Conservation (phyloP, 2,888 invertebrate genomes). For the Sminthurides aquaticus region DNA sequence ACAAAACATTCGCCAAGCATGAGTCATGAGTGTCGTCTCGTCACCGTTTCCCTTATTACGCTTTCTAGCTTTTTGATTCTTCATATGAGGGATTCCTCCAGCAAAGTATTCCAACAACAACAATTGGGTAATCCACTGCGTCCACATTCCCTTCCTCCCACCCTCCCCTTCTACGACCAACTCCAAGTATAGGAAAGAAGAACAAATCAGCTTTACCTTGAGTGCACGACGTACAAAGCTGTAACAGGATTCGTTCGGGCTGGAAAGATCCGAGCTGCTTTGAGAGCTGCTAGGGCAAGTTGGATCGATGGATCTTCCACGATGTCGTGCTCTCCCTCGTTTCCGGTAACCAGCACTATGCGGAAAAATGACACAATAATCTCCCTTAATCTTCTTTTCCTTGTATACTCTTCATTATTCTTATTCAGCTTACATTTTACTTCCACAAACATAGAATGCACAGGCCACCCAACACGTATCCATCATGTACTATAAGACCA, state of each 20-base stretch:
- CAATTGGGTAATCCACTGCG: too few species aligned
- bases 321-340: constrained; percentile 51
- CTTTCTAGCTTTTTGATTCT: too few species aligned
- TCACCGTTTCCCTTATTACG: too few species aligned
- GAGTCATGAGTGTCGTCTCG: too few species aligned
- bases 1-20: not conserved
- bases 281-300: constrained; percentile 52
- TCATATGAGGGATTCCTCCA: too few species aligned
- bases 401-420: not conserved
- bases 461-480: too few species aligned
- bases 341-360: constrained; percentile 49
- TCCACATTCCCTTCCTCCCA: too few species aligned
- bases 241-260: constrained; percentile 88
- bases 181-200: too few species aligned
- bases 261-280: constrained; percentile 79
- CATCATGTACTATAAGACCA: too few species aligned
- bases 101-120: too few species aligned
- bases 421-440: too few species aligned
- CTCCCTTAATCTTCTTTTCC: not conserved
- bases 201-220: constrained; percentile 51
- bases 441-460: not conserved
- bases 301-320: constrained; percentile 62
- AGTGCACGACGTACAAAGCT: constrained; percentile 83
- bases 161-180: too few species aligned
- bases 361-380: constrained; percentile 6